Conservation (phyloP, 2,888 invertebrate genomes). For the Melieria picta region DNA sequence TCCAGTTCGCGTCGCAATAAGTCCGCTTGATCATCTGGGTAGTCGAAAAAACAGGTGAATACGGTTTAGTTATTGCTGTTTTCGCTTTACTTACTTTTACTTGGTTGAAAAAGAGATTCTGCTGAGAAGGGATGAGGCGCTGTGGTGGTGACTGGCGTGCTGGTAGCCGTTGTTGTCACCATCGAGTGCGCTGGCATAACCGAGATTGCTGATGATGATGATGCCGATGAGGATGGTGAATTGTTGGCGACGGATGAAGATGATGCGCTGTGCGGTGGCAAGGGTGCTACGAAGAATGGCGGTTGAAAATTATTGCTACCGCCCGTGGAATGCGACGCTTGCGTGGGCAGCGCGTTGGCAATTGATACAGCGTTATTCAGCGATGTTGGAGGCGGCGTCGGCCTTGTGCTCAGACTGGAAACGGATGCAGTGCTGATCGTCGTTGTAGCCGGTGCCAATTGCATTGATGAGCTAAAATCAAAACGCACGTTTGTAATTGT, state of each 20-base stretch:
- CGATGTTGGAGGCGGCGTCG: constrained; percentile 68
- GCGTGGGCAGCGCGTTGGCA: constrained; percentile 68
- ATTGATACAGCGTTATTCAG: constrained; percentile 41
- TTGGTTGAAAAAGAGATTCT: constrained; percentile 86
- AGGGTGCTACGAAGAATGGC: constrained; percentile 76
- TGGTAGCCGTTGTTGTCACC: constrained; percentile 47
- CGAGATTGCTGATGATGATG: constrained; percentile 12
- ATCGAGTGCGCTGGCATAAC: constrained; percentile 19
- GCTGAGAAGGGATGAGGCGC: constrained; percentile 89
- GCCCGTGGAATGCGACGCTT: constrained; percentile 64
- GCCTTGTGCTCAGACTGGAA: constrained; percentile 68
- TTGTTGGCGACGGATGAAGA: constrained; percentile 35
- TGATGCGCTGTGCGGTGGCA: constrained; percentile 62
- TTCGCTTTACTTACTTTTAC: constrained; percentile 69
- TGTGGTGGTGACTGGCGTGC: constrained; percentile 60
- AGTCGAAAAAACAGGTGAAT: constrained; percentile 14
- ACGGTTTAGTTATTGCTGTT: constrained; percentile 4
- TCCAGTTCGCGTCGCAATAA: constrained; percentile 89
- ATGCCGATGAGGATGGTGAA: constrained; percentile 8
- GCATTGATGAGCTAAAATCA: constrained; percentile 44
- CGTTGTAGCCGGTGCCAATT: constrained; percentile 56
- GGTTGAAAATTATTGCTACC: constrained; percentile 68
- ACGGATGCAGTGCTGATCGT: constrained; percentile 63
- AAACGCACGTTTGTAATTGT: background rate
- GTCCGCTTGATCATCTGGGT: constrained; percentile 78